Evolutionary conservation across 2,113 vertebrate species (phyloP).

Genomic region (Anhinga rufa): DNA sequence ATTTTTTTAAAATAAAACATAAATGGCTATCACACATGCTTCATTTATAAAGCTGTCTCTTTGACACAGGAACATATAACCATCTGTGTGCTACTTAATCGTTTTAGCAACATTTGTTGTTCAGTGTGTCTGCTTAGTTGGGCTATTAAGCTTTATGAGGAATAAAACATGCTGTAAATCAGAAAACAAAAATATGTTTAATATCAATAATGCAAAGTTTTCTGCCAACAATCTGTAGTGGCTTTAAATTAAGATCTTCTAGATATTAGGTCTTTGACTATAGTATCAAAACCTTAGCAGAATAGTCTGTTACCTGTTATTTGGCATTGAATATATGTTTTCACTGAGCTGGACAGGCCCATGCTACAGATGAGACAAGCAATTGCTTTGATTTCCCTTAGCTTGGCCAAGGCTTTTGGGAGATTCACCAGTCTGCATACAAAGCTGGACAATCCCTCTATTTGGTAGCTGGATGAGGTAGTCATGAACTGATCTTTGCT

Average conservation of each 20-base stretch:
- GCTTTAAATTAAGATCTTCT: not conserved
- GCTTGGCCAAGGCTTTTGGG: not conserved
- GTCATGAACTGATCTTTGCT: not conserved
- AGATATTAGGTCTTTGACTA: not conserved
- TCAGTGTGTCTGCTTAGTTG: not conserved
- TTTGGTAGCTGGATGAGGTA: not conserved
- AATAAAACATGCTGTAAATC: not conserved
- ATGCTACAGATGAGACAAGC: not conserved
- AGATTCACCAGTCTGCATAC: not conserved
- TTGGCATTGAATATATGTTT: not conserved
- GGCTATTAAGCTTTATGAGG: not conserved
- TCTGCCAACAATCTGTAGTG: not conserved
- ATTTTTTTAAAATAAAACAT: not conserved
- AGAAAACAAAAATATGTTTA: constrained; percentile 21
- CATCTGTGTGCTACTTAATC: constrained; percentile 33
- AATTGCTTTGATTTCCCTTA: not conserved
- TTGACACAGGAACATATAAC: constrained; percentile 23
- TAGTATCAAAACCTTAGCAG: not conserved
- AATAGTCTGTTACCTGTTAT: not conserved
- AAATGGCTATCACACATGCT: constrained; percentile 13
- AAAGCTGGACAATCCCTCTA: not conserved
- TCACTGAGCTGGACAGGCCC: not conserved
- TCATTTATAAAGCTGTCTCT: constrained; percentile 29
- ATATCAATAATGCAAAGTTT: not conserved
- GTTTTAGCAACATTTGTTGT: constrained; percentile 27